Conservation (phyloP, 2,113 vertebrate species). For the Phodopus roborovskii region DNA sequence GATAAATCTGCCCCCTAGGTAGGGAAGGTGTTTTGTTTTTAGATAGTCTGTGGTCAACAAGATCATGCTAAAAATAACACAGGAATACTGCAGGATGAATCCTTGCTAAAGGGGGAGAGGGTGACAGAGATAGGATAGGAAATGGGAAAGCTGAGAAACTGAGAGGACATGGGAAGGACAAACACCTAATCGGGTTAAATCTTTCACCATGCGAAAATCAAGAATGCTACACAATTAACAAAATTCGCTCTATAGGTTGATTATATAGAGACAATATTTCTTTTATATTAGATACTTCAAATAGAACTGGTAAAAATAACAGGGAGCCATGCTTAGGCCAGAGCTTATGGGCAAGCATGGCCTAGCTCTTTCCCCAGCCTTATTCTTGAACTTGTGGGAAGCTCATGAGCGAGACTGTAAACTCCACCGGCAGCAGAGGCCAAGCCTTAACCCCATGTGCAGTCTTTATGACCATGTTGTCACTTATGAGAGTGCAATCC, state of each 20-base stretch:
- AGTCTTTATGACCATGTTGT: not conserved
- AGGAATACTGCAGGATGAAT: not conserved
- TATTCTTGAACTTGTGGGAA: not conserved
- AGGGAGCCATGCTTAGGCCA: too few species aligned
- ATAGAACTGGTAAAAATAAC: too few species aligned
- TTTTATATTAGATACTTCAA: too few species aligned
- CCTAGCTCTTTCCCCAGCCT: too few species aligned
- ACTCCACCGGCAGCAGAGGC: not conserved
- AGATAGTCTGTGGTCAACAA: not conserved
- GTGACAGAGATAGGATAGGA: not conserved
- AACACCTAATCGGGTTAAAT: not conserved
- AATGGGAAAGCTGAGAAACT: not conserved
- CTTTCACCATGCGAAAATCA: not conserved
- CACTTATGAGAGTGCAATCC: not conserved
- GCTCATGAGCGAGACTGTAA: not conserved
- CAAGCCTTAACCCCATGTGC: not conserved
- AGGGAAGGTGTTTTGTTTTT: not conserved
- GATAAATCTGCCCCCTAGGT: not conserved
- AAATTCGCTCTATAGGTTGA: too few species aligned
- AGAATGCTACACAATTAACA: not conserved
- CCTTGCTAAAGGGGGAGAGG: not conserved
- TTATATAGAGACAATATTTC: too few species aligned
- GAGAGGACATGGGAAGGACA: not conserved
- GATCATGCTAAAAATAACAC: not conserved
- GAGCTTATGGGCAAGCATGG: too few species aligned